A percentile compares a stretch with the other conserved stretches of the same genome.
Conservation (phyloP, 2,888 invertebrate genomes). For the Linnaemya tessellans region DNA sequence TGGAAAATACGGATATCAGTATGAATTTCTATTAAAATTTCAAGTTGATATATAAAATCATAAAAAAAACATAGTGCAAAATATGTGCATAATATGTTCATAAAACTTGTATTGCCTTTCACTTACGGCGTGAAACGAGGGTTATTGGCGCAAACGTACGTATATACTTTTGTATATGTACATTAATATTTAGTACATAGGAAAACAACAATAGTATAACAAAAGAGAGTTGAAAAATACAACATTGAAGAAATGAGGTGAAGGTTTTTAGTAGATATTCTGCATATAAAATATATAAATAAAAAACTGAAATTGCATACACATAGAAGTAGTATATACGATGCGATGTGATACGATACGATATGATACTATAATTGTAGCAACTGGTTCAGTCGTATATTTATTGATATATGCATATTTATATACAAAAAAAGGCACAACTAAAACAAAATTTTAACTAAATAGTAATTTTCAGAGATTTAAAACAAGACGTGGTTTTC, state of each 20-base stretch:
- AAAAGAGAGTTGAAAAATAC: slow-evolving; percentile 50
- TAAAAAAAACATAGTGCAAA: too few species aligned
- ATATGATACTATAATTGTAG: background rate
- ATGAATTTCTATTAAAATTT: too few species aligned
- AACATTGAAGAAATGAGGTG: slow-evolving; percentile 70
- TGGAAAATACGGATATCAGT: too few species aligned
- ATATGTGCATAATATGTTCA: too few species aligned
- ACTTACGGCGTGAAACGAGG: background rate
- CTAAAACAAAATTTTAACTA: background rate
- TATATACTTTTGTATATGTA: background rate
- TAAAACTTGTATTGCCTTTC: too few species aligned
- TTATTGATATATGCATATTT: background rate
- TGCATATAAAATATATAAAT: slow-evolving; percentile 17
- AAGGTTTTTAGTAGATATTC: slow-evolving; percentile 68
- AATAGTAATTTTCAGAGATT: background rate
- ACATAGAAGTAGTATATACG: too few species aligned
- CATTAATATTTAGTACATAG: slow-evolving; percentile 6
- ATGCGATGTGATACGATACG: too few species aligned
- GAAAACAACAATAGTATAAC: slow-evolving; percentile 32
- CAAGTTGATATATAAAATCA: too few species aligned
- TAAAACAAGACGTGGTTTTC: background rate
- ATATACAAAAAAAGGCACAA: background rate
- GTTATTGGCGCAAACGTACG: background rate
- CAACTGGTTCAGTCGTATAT: slow-evolving; percentile 12
- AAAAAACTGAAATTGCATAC: background rate